phyloP scores from a whole-genome alignment of 2,888 invertebrate species.

The Thalpophila matura region DNA sequence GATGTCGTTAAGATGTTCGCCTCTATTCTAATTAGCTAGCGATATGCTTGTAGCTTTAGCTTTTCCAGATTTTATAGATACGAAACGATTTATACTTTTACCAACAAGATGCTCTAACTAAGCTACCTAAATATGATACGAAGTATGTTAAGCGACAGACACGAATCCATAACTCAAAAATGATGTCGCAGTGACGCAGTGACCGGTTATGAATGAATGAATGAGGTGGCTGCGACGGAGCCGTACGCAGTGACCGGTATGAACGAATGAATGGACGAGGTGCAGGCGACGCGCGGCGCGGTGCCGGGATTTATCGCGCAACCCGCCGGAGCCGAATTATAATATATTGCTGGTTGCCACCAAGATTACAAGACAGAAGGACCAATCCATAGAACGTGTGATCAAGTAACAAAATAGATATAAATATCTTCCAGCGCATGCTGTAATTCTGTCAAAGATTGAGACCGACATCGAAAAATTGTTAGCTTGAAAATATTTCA shows the following conservation, averaged over 20 bases:
- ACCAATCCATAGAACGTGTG: not conserved
- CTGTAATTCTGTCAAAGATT: too few relatives aligned
- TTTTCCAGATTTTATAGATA: not conserved
- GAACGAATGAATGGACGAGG: constrained; percentile 51
- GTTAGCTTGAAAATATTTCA: too few relatives aligned
- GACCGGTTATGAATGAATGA: constrained; percentile 52
- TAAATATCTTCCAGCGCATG: too few relatives aligned
- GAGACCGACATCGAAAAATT: too few relatives aligned
- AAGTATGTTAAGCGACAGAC: constrained; percentile 12
- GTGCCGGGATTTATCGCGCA: constrained; percentile 50
- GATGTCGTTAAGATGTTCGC: not conserved
- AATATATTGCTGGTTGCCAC: constrained; percentile 40
- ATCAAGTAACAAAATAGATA: not conserved
- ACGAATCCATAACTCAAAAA: constrained; percentile 25
- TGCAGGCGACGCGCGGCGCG: constrained; percentile 44
- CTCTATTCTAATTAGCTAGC: not conserved
- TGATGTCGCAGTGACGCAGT: constrained; percentile 23
- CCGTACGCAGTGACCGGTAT: constrained; percentile 10
- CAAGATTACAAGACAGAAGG: constrained; percentile 8
- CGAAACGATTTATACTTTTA: not conserved
- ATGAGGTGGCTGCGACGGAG: constrained; percentile 13
- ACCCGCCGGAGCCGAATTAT: constrained; percentile 35
- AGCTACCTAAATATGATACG: constrained; percentile 13
- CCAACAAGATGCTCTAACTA: constrained; percentile 5
- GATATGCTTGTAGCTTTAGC: too few relatives aligned